Conservation (phyloP, 2,888 invertebrate species). For the Saturnia pavonia region DNA sequence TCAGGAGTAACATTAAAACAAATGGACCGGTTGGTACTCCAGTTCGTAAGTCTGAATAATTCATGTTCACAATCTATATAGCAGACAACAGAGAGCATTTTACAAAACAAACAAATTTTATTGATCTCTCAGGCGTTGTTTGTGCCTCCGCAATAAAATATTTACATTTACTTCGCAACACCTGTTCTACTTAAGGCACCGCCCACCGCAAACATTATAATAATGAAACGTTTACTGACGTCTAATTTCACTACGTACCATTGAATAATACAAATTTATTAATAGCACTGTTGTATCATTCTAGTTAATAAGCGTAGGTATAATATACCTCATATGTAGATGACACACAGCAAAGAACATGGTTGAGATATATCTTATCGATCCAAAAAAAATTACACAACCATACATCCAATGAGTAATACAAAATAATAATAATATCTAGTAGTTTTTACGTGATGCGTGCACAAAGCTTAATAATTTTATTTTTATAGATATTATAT, state of each 20-base stretch:
- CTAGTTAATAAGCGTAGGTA: background rate
- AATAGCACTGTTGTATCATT: background rate
- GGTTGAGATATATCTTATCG: too few relatives aligned
- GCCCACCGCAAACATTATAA: conserved; percentile 70
- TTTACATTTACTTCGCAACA: conserved; percentile 79
- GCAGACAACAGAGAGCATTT: conserved; percentile 76
- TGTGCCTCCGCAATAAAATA: conserved; percentile 78
- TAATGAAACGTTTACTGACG: conserved; percentile 69
- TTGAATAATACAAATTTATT: conserved; percentile 62
- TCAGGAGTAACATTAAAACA: conserved; percentile 72
- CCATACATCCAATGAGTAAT: too few relatives aligned
- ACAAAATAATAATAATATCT: too few relatives aligned
- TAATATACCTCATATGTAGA: background rate
- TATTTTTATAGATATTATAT: too few relatives aligned
- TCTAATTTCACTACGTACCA: conserved; percentile 51
- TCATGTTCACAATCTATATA: conserved; percentile 79
- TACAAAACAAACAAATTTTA: conserved; percentile 81
- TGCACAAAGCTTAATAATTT: too few relatives aligned
- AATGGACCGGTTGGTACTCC: conserved; percentile 67
- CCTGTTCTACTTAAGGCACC: conserved; percentile 64
- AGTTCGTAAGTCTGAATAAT: conserved; percentile 75
- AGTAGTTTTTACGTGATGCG: too few relatives aligned
- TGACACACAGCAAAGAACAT: too few relatives aligned
- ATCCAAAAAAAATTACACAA: too few relatives aligned
- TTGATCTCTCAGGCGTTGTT: conserved; percentile 80